Evolutionary conservation across 1,140 invertebrate species (phyloP).

Genomic region (Physella acuta): DNA sequence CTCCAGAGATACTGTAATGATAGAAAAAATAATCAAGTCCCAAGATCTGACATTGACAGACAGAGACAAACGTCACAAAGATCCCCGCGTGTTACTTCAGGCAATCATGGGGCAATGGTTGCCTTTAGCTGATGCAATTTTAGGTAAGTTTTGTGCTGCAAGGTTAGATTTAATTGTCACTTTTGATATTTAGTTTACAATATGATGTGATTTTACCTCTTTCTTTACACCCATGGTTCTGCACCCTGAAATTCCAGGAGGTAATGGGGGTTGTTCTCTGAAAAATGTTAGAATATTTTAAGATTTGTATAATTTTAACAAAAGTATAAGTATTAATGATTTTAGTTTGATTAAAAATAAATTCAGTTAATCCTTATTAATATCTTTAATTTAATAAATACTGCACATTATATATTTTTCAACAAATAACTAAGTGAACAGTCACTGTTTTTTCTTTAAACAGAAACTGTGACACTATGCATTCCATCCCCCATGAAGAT

Average conservation of each 20-base stretch:
- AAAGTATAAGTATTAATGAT: background rate
- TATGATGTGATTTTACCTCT: too few relatives aligned
- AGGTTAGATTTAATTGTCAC: too few relatives aligned
- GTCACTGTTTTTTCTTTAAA: background rate
- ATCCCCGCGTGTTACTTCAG: slow-evolving; percentile 76
- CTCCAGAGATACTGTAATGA: slow-evolving; percentile 75
- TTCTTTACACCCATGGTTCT: too few relatives aligned
- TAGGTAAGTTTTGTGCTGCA: too few relatives aligned
- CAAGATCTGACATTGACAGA: slow-evolving; percentile 77
- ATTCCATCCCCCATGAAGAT: slow-evolving; percentile 77
- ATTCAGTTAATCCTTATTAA: too few relatives aligned
- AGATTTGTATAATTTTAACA: too few relatives aligned
- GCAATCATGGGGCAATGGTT: slow-evolving; percentile 86
- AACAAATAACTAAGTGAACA: background rate
- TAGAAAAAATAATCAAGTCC: slow-evolving; percentile 78
- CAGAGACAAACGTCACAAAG: slow-evolving; percentile 77
- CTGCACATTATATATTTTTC: too few relatives aligned
- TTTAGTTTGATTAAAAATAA: background rate
- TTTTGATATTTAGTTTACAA: too few relatives aligned
- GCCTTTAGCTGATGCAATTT: slow-evolving; percentile 77
- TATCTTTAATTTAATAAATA: too few relatives aligned
- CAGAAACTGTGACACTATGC: slow-evolving; percentile 6
- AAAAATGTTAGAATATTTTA: too few relatives aligned
- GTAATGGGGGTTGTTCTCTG: too few relatives aligned
- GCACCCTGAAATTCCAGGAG: too few relatives aligned